These are phyloP conservation scores for Corythoichthys intestinalis DNA, from an alignment of 2,113 vertebrate genomes.

Conservation along the genomic window DNA sequence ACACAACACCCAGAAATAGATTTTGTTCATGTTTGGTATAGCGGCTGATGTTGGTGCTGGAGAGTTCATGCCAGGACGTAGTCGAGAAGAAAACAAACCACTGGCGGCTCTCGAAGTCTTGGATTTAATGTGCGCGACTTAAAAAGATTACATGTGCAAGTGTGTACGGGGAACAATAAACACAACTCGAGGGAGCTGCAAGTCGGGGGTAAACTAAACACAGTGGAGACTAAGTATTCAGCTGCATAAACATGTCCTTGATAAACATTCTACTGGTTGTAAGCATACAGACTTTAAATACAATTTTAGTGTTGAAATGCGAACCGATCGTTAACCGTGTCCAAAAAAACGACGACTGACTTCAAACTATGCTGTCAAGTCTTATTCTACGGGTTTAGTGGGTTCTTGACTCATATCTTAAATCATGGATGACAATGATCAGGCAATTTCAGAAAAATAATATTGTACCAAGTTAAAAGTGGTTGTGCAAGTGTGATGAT, in stretches of 20 bases:
- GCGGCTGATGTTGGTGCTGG: constrained; percentile 32
- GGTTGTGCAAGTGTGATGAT: no score
- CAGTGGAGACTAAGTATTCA: background rate
- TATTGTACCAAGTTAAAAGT: no score
- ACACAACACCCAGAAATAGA: constrained; percentile 35
- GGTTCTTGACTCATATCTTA: no score
- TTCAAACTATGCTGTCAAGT: no score
- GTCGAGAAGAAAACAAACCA: constrained; percentile 50
- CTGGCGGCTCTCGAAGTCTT: constrained; percentile 44
- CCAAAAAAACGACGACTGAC: no score
- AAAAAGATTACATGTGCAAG: constrained; percentile 33
- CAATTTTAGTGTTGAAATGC: no score
- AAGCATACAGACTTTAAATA: background rate
- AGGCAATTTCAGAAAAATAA: no score
- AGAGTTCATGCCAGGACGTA: constrained; percentile 51
- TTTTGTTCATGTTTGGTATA: constrained; percentile 15
- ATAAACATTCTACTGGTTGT: background rate
- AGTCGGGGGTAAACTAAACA: background rate
- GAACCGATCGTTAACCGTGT: no score
- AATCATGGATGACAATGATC: no score
- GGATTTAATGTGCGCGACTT: constrained; percentile 11
- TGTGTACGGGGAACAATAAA: constrained; percentile 44
- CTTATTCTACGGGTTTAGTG: no score
- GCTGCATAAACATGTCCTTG: background rate
- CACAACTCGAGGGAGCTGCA: constrained; percentile 21